Conservation (phyloP, 2,113 vertebrate genomes). For the Panurus biarmicus region DNA sequence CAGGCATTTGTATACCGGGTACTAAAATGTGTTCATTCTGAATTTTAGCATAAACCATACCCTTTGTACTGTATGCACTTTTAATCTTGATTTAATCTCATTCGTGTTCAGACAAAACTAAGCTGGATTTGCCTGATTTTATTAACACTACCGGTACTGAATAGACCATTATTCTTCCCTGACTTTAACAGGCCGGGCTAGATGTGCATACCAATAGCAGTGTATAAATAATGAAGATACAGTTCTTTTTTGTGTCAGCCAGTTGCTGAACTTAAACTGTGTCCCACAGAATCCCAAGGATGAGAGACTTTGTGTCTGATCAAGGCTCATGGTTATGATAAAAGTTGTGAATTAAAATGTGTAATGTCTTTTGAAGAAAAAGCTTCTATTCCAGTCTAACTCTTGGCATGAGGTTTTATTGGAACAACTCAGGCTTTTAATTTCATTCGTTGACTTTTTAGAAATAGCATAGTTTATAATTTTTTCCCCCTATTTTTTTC, state of each 20-base stretch:
- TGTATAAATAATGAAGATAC: slow-evolving; percentile 42
- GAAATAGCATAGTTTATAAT: neutral
- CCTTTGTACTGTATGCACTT: slow-evolving; percentile 50
- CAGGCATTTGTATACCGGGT: neutral
- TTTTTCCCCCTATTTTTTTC: neutral
- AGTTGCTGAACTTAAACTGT: neutral
- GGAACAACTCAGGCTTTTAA: slow-evolving; percentile 1
- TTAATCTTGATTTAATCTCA: slow-evolving; percentile 64
- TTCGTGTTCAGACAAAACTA: slow-evolving; percentile 63
- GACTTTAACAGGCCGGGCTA: slow-evolving; percentile 26
- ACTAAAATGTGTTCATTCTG: neutral
- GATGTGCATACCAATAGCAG: slow-evolving; percentile 28
- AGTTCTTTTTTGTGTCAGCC: slow-evolving; percentile 15
- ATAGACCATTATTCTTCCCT: slow-evolving; percentile 50
- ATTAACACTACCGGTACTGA: slow-evolving; percentile 33
- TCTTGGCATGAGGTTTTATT: neutral
- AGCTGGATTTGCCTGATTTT: slow-evolving; percentile 51
- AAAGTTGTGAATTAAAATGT: slow-evolving; percentile 24
- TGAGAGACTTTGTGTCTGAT: slow-evolving; percentile 6
- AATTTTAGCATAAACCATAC: slow-evolving; percentile 38
- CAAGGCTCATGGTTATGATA: neutral
- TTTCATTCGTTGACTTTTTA: neutral
- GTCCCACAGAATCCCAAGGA: neutral
- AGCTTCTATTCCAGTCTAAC: neutral
- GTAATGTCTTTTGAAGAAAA: slow-evolving; percentile 21